A percentile compares a stretch with the other conserved stretches of the same genome.
Conservation (phyloP, 2,888 invertebrate species). For the Exocentrus adspersus region DNA sequence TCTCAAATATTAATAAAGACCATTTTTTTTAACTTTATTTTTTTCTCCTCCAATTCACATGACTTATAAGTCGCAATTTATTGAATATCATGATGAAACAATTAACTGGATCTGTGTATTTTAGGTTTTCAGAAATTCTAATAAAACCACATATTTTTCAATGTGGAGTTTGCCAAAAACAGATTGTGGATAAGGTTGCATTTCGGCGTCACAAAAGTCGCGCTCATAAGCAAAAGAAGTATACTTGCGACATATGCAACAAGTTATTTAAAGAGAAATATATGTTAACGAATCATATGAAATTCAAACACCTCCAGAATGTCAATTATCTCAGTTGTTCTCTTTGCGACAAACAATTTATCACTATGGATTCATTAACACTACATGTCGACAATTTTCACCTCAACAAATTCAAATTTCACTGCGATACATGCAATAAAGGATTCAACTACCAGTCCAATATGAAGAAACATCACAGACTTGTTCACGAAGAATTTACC, state of each 20-base stretch:
- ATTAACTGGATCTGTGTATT: too few species aligned
- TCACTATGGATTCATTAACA: conserved; percentile 28
- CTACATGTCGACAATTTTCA: conserved; percentile 52
- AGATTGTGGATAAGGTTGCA: too few species aligned
- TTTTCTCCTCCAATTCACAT: too few species aligned
- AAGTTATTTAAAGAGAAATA: neutral
- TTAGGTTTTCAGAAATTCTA: too few species aligned
- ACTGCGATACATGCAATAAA: conserved; percentile 46
- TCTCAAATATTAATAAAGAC: too few species aligned
- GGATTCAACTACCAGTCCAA: conserved; percentile 38
- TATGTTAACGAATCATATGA: neutral
- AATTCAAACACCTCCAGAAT: neutral
- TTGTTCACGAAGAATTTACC: conserved; percentile 30
- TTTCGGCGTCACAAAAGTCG: too few species aligned
- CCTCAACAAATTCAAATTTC: conserved; percentile 62
- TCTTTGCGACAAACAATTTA: conserved; percentile 22
- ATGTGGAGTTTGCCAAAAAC: too few species aligned
- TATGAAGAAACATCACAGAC: conserved; percentile 29
- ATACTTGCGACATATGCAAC: conserved; percentile 5
- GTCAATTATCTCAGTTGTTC: conserved; percentile 2
- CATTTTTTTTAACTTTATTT: too few species aligned
- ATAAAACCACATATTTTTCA: too few species aligned
- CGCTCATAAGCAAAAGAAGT: too few species aligned
- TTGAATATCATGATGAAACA: too few species aligned
- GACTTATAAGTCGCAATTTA: too few species aligned